Evolutionary conservation across 2,797 vertebrate genomes (phyloP), one percentile per base, ranked within the genome.

Genomic region (Todus mexicanus): DNA sequence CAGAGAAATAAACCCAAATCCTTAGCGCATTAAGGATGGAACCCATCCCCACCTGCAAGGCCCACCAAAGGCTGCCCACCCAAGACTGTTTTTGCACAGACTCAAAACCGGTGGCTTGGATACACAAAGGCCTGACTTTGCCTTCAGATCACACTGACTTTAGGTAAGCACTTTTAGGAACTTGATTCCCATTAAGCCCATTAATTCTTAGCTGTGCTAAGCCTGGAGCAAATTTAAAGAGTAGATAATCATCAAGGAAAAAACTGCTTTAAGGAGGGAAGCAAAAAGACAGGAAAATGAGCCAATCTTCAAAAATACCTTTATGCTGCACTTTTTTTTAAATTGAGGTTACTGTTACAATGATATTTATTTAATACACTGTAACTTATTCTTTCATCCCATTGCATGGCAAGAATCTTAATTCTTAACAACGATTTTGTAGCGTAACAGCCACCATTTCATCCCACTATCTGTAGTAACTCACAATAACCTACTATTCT

Each of bases 11-110:
- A 76, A 18, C 1, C 0, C 31, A 70, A 70, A 48, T 12, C 40
- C 45, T 35, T 2, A 5, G 43, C 2, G 4, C 5, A 0, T 9
- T 4, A 0, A 1, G 13, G 63, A 22, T 6, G 20, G 83, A 51
- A 56, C 22, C 37, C 13, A 51, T 3, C 18, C 26, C 31, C 70
- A 19, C 8, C 61, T 11, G 18, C 63, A 31, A 27, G 60, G 45
- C 81, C 29, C 26, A 10, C 27, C 9, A 51, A 21, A 42, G 37
- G 19, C 27, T 22, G 20, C 78, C 48, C 72, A 43, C 31, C 12
- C 3, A 10, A 12, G 26, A 23, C 42, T 26, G 5, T 8, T 25
- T 12, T 57, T 25, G 45, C 63, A 35, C 51, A 53, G 47, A 6
- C 60, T 19, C 50, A 23, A 1, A 53, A 60, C 29, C 8, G 53